phyloP scores from a whole-genome alignment of 2,113 vertebrate genomes.

The Tricholaema leucomelas region DNA sequence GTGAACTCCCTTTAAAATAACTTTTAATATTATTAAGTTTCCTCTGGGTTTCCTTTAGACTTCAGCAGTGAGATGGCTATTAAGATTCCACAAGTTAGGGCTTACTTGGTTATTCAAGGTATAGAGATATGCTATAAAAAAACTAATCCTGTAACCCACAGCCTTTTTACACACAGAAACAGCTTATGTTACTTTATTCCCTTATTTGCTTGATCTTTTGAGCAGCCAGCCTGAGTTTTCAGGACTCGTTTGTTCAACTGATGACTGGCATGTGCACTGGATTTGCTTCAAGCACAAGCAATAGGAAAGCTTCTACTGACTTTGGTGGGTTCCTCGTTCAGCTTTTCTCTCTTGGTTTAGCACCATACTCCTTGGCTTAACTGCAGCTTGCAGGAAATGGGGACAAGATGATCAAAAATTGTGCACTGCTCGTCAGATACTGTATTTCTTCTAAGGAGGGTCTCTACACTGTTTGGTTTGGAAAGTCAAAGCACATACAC shows the following conservation, averaged over 20 bases:
- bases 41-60: conserved; percentile 73
- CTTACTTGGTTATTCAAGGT: conserved; percentile 57
- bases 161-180: conserved; percentile 43
- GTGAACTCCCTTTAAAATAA: conserved; percentile 80
- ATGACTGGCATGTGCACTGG: background rate
- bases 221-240: background rate
- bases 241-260: background rate
- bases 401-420: background rate
- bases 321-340: background rate
- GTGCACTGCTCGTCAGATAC: conserved; percentile 3
- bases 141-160: conserved; percentile 52
- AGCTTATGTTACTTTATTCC: conserved; percentile 37
- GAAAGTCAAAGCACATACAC: conserved; percentile 8
- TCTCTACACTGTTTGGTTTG: background rate
- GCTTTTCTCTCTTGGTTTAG: background rate
- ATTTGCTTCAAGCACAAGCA: background rate
- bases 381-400: background rate
- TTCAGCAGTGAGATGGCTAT: conserved; percentile 70
- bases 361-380: conserved; percentile 2
- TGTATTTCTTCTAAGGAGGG: background rate
- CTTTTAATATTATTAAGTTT: conserved; percentile 80
- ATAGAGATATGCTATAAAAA: conserved; percentile 54
- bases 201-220: conserved; percentile 39
- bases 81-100: conserved; percentile 70
- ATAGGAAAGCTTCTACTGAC: conserved; percentile 4